Conservation (phyloP, 2,113 vertebrate genomes). For the Pachycephala philippinensis region DNA sequence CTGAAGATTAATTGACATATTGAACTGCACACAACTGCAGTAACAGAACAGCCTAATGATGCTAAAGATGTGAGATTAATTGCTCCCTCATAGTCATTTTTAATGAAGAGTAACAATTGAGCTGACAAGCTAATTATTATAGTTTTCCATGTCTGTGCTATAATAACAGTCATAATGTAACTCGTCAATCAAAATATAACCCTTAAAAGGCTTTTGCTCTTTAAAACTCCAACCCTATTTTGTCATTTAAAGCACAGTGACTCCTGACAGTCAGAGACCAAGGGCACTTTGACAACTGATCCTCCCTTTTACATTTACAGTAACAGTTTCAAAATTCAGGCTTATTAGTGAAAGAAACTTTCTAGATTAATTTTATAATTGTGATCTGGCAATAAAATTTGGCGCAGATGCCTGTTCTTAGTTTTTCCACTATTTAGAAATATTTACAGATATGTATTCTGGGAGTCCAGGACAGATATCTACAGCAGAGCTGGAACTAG, state of each 20-base stretch:
- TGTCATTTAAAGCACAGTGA: neutral
- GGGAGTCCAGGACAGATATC: neutral
- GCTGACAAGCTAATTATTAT: slow-evolving; percentile 65
- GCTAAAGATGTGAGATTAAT: slow-evolving; percentile 59
- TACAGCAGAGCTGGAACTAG: neutral
- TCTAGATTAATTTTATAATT: neutral
- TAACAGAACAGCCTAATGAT: slow-evolving; percentile 36
- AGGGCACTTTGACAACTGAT: neutral
- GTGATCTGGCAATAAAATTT: neutral
- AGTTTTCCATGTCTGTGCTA: slow-evolving; percentile 26
- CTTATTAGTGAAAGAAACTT: neutral
- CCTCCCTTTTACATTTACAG: neutral
- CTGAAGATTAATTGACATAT: slow-evolving; percentile 29
- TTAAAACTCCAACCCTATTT: neutral
- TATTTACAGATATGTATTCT: neutral
- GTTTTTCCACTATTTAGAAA: neutral
- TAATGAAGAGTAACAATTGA: slow-evolving; percentile 68
- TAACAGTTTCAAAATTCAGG: neutral
- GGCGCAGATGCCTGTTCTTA: neutral
- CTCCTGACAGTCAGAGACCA: slow-evolving; percentile 6
- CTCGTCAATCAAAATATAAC: slow-evolving; percentile 55
- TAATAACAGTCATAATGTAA: slow-evolving; percentile 57
- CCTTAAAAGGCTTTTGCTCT: neutral
- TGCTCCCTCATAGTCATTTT: slow-evolving; percentile 55
- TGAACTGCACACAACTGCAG: slow-evolving; percentile 15